Conservation (phyloP, 2,797 vertebrate genomes). For the Dallia pectoralis region DNA sequence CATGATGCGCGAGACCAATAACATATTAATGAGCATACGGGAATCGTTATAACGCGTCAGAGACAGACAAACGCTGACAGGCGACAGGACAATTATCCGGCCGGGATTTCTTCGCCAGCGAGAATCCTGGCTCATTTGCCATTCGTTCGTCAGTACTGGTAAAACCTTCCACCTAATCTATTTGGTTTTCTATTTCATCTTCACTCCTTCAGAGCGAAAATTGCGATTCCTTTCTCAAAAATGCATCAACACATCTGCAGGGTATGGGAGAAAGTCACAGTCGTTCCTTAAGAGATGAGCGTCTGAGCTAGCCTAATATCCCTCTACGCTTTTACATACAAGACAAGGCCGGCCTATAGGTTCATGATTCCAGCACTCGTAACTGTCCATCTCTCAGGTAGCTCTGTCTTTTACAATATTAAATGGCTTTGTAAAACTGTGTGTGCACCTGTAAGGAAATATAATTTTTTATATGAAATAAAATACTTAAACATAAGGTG, state of each 20-base stretch:
- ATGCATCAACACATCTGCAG: conserved; percentile 21
- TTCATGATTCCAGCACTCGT: background rate
- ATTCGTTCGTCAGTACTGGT: conserved; percentile 64
- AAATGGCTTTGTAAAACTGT: background rate
- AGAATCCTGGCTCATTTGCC: conserved; percentile 63
- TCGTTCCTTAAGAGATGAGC: background rate
- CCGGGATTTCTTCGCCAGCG: conserved; percentile 46
- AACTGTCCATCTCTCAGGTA: background rate
- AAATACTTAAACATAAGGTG: background rate
- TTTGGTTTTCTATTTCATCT: conserved; percentile 71
- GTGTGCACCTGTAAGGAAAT: background rate
- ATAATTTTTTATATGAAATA: background rate
- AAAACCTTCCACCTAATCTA: conserved; percentile 62
- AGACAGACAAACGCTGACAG: conserved; percentile 57
- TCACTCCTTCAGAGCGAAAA: conserved; percentile 55
- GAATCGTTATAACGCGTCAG: conserved; percentile 68
- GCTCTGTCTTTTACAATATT: background rate
- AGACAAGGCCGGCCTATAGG: background rate
- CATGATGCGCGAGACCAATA: conserved; percentile 64
- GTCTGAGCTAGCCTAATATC: conserved; percentile 24
- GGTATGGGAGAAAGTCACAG: conserved; percentile 22
- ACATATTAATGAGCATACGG: conserved; percentile 65
- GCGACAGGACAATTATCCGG: conserved; percentile 35
- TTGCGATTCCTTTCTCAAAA: conserved; percentile 44
- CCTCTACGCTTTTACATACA: conserved; percentile 24